Base-by-base conservation (phyloP, 2,888 invertebrate species). In the Herminia tarsipennalis region DNA sequence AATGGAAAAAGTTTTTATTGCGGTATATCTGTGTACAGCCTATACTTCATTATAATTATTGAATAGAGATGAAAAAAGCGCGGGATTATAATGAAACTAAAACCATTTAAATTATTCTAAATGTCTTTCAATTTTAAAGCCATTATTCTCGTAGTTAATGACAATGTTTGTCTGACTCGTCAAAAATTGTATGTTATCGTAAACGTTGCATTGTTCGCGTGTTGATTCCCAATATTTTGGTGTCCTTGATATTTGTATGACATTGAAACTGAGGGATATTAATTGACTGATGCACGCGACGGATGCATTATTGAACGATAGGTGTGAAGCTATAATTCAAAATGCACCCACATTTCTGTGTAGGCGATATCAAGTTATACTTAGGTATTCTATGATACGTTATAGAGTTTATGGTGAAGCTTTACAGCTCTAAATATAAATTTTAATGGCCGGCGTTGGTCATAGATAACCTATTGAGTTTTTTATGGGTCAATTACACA, bases 171-270 rank as follows among this genome's bases (percentile, higher is more conserved):
- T 18, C 18, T n/a, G 5, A 10, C 20, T 28, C 5, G 9, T 16
- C 18, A 20, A 18, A n/a, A 13, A 20, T 28, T 28, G 12, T 13
- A 13, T 28, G 27, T 27, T 5, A 28, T 40, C 27, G 30, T 53
- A 48, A 57, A 60, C 35, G 71, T 66, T 76, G 78, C 72, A 80
- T 66, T 42, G 71, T 36, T 81, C 54, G 78, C 83, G 78, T 82
- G 79, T 58, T 41, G 27, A 24, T 42, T 22, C 41, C 46, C 34
- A 56, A 53, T 39, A 38, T 32, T 42, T 29, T 10, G 39, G 25
- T 10, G 58, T 36, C 61, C 68, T 61, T 68, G 59, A 44, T 30
- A 53, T 49, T 62, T 56, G 59, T 53, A 58, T 55, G 69, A 57
- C 73, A 69, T 72, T 70, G 69, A 53, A 56, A 44, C 47, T 33